Base-by-base conservation (phyloP, 2,113 vertebrate species). In the Cettia cetti region DNA sequence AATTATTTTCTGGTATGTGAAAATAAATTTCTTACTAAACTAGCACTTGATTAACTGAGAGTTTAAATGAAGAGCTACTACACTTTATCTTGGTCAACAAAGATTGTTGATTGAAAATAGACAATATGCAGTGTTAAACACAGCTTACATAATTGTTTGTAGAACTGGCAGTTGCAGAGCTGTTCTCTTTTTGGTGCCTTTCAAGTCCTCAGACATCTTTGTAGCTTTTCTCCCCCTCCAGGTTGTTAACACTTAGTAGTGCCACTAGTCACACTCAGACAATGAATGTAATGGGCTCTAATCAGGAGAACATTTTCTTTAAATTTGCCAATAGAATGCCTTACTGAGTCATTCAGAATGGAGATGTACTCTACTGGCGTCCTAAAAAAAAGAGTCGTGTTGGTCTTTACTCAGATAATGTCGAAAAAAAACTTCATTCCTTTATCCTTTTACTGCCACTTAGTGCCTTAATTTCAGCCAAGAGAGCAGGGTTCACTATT, bases 21-120 rank as follows among this genome's bases (percentile, higher is more conserved):
- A 98, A 99, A 98, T 99, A 98, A 98, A 98, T 98, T 98, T 98
- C 96, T 96, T 98, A 98, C 96, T 97, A 98, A 98, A 98, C 93
- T 97, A 98, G 96, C 96, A 97, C 89, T 98, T 97, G 96, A 97
- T 98, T 93, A 97, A 97, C 80, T 85, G 95, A 95, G 96, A 95
- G 92, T 97, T 96, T 90, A 97, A 97, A 82, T 96, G 95, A 97
- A 97, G 95, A 94, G 91, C 92, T 96, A 97, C 84, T 92, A 83
- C 66, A 64, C 92, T 96, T 83, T 95, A 84, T 89, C 91, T 96
- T 92, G 16, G 77, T 95, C 90, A 97, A 50, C 92, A 88, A 92
- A 95, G 91, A 92, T 74, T 94, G 92, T 87, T 96, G 84, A 97
- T 88, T 96, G 91, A 95, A 49, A 96, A 45, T 80, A 92, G 91